A percentile compares a stretch with the other conserved stretches of the same genome.
phyloP scores from a whole-genome alignment of 2,113 vertebrate species.

The Cololabis saira region DNA sequence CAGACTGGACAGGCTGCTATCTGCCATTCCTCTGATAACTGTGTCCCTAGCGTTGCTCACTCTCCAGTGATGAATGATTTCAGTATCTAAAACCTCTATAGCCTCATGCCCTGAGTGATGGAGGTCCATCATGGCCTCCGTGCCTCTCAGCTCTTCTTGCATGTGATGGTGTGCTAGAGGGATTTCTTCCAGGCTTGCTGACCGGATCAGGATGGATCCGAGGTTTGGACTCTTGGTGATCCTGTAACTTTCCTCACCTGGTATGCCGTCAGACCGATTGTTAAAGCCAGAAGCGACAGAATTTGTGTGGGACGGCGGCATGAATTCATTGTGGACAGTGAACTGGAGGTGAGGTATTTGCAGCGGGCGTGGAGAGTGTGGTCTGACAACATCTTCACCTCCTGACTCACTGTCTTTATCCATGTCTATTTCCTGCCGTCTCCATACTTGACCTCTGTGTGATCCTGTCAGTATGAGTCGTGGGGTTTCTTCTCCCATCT shows the following conservation, averaged over 20 bases:
- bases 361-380: conserved; percentile 30
- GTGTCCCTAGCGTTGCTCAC: conserved; percentile 19
- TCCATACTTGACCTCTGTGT: conserved; percentile 59
- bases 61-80: conserved; percentile 76
- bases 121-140: conserved; percentile 76
- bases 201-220: conserved; percentile 73
- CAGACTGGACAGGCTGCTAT: conserved; percentile 43
- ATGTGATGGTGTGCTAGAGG: conserved; percentile 52
- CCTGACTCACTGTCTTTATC: conserved; percentile 74
- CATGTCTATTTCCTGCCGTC: conserved; percentile 48
- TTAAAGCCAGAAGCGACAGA: conserved; percentile 36
- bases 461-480: conserved; percentile 50
- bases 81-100: conserved; percentile 60
- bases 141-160: conserved; percentile 67
- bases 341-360: conserved; percentile 78
- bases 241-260: conserved; percentile 47
- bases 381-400: conserved; percentile 53
- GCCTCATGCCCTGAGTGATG: conserved; percentile 49
- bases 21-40: not conserved
- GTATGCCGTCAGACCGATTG: conserved; percentile 39
- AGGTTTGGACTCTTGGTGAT: conserved; percentile 47
- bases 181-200: conserved; percentile 80
- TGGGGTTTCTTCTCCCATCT: conserved; percentile 74
- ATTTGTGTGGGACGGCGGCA: conserved; percentile 25
- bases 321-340: conserved; percentile 67